A percentile compares a stretch with the other conserved stretches of the same genome.
Evolutionary conservation across 2,797 vertebrate species (phyloP).

Genomic region (Hoplostethus atlanticus): DNA sequence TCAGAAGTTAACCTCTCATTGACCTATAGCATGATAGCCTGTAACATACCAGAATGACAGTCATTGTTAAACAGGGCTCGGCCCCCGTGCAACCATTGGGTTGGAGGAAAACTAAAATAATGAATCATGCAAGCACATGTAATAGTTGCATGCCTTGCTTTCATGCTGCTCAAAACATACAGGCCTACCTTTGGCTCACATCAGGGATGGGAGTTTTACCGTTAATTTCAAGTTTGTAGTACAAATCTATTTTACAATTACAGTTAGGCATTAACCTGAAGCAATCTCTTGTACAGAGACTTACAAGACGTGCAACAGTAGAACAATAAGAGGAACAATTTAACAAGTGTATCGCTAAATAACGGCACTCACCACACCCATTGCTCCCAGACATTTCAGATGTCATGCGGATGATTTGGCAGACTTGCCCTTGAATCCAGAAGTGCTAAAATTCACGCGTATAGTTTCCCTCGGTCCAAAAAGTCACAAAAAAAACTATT

Average conservation of each 20-base stretch:
- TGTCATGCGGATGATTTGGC: conserved; percentile 4
- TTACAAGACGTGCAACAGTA: not conserved
- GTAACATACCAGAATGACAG: conserved; percentile 26
- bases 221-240: not conserved
- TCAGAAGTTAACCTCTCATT: conserved; percentile 67
- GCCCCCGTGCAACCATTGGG: not conserved
- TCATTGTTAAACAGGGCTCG: conserved; percentile 21
- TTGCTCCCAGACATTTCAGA: conserved; percentile 10
- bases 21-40: conserved; percentile 62
- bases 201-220: not conserved
- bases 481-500: not conserved
- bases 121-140: not conserved
- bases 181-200: not conserved
- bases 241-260: not conserved
- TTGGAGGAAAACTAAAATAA: conserved; percentile 8
- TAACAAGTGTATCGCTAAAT: not conserved
- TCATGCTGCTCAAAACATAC: not conserved
- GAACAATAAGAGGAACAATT: conserved; percentile 7
- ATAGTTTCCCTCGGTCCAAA: not conserved
- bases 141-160: not conserved
- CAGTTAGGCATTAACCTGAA: too few relatives aligned
- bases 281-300: too few relatives aligned
- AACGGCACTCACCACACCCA: not conserved
- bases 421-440: conserved; percentile 6
- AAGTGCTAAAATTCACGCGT: not conserved